phyloP scores from a whole-genome alignment of 1,140 invertebrate genomes.

The Microplitis demolitor region DNA sequence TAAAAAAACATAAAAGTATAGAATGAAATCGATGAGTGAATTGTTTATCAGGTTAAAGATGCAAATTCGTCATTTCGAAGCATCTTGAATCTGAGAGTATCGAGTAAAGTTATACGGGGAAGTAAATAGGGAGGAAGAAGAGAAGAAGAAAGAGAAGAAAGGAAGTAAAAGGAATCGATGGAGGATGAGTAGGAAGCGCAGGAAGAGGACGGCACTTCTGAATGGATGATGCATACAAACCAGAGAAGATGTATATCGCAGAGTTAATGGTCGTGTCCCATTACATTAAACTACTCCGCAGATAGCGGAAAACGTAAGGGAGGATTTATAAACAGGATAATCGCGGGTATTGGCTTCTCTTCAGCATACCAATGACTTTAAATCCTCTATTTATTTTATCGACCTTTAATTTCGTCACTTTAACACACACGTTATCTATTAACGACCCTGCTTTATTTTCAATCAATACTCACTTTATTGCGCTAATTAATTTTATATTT shows the following conservation, averaged over 20 bases:
- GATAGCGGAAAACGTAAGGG: constrained; percentile 17
- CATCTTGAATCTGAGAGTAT: neutral
- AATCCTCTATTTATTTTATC: constrained; percentile 14
- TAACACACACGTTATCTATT: neutral
- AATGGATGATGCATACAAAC: constrained; percentile 9
- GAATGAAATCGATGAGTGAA: neutral
- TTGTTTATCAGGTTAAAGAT: neutral
- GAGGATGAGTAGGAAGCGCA: neutral
- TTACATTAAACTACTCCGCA: constrained; percentile 21
- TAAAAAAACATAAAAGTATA: neutral
- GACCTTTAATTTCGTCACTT: neutral
- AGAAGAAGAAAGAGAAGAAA: neutral
- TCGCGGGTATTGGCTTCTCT: constrained; percentile 36
- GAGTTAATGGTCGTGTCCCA: constrained; percentile 21
- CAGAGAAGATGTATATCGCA: neutral
- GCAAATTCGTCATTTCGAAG: neutral
- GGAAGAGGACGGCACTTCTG: neutral
- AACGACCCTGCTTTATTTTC: neutral
- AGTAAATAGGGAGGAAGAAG: neutral
- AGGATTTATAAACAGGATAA: constrained; percentile 42
- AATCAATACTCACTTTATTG: too few relatives aligned
- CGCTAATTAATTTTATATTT: too few relatives aligned
- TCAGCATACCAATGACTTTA: constrained; percentile 31
- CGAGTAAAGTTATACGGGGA: neutral
- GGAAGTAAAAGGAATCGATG: neutral